A percentile compares a stretch with the other conserved stretches of the same genome.
Evolutionary conservation across 2,797 vertebrate species (phyloP).

Genomic region (Sebastes alutus): DNA sequence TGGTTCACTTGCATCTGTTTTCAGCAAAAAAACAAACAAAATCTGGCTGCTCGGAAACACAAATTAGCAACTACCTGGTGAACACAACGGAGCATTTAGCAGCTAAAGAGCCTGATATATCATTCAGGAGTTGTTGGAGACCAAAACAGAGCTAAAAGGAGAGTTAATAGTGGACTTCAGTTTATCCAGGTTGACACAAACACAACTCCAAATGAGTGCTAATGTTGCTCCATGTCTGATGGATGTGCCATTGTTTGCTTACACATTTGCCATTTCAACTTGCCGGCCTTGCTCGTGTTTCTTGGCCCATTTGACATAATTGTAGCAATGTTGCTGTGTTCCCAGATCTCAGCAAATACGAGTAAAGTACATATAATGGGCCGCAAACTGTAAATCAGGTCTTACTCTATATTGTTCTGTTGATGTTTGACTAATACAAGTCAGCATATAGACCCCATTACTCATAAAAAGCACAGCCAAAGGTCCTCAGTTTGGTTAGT

Average conservation of each 20-base stretch:
- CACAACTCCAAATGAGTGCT: not conserved
- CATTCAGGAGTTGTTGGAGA: not conserved
- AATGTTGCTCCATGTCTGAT: not conserved
- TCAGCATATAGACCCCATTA: slow-evolving; percentile 83
- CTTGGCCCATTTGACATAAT: not conserved
- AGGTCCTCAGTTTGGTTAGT: slow-evolving; percentile 32
- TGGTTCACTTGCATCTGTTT: not conserved
- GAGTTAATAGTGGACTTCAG: not conserved
- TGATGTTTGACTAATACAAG: slow-evolving; percentile 68
- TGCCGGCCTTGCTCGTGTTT: not conserved
- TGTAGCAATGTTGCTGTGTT: no score
- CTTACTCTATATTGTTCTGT: not conserved
- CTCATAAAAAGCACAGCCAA: slow-evolving; percentile 84
- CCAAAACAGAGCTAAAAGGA: not conserved
- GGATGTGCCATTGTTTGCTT: not conserved
- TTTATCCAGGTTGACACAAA: not conserved
- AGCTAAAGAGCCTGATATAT: not conserved
- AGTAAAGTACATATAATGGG: not conserved
- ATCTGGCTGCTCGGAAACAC: not conserved
- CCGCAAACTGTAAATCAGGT: not conserved
- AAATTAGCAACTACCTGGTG: not conserved
- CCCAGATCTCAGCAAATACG: not conserved
- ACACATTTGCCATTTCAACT: not conserved
- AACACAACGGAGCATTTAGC: not conserved
- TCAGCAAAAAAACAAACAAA: not conserved